phyloP scores from a whole-genome alignment of 2,113 vertebrate genomes.

The Narcine bancroftii region DNA sequence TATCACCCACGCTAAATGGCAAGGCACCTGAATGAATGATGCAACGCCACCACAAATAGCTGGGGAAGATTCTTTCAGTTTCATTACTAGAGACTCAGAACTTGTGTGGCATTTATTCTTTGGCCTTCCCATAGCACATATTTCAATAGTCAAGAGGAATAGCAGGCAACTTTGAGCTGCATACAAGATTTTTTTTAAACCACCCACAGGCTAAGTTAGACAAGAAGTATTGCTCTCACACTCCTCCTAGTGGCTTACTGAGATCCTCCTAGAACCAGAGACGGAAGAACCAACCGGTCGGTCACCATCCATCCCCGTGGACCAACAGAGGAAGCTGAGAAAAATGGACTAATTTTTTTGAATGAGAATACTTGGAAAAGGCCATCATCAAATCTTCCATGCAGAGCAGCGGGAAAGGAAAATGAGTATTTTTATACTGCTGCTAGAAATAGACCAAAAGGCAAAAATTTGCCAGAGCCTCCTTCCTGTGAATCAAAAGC shows the following conservation, averaged over 20 bases:
- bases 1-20: no score
- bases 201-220: no score
- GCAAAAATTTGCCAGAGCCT: background rate
- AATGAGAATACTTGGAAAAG: background rate
- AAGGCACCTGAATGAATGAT: no score
- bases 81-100: background rate
- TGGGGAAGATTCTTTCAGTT: background rate
- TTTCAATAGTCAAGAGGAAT: background rate
- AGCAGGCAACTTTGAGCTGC: no score
- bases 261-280: no score
- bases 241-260: conserved; percentile 21
- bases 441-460: background rate
- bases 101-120: background rate
- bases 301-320: background rate
- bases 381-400: background rate
- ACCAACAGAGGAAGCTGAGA: background rate
- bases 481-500: background rate
- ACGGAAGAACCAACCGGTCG: background rate
- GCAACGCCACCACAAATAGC: background rate
- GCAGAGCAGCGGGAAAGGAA: background rate
- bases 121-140: background rate
- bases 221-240: background rate
- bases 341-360: background rate
- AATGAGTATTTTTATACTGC: background rate
- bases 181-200: background rate